Conservation (phyloP, 37 sponge, comb jelly and placozoan genomes). For the Dysidea cf. avara region DNA sequence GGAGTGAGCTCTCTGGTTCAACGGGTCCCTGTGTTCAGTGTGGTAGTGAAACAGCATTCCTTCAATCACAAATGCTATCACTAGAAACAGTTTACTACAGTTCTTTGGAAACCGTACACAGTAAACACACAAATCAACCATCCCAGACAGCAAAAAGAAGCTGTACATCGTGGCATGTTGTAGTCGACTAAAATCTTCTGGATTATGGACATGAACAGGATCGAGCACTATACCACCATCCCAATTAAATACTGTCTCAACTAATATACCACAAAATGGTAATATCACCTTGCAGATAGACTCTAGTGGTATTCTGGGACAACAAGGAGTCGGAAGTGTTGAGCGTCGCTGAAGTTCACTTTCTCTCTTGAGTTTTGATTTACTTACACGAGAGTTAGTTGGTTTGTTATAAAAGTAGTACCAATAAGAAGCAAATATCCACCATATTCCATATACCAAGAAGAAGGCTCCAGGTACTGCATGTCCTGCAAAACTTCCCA, state of each 20-base stretch:
- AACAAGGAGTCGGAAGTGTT: constrained; percentile 42
- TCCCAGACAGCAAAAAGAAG: constrained; percentile 53
- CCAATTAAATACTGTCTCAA: constrained; percentile 5
- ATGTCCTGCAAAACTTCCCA: constrained; percentile 64
- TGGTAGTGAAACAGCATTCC: constrained; percentile 59
- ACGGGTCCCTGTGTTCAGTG: constrained; percentile 7
- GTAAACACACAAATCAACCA: constrained; percentile 38
- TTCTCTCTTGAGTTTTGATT: constrained; percentile 22
- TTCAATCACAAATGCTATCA: constrained; percentile 49
- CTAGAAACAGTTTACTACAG: constrained; percentile 30
- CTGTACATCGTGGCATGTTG: constrained; percentile 66
- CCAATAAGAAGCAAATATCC: constrained; percentile 33
- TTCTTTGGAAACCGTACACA: constrained; percentile 31
- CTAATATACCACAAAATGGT: constrained; percentile 36
- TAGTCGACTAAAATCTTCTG: constrained; percentile 6
- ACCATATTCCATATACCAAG: constrained; percentile 39
- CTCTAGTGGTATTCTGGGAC: constrained; percentile 39
- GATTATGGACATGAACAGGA: constrained; percentile 1
- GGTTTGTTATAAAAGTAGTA: too few species aligned
- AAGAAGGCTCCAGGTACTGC: constrained; percentile 58
- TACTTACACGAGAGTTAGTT: too few species aligned
- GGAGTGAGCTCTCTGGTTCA: constrained; percentile 34
- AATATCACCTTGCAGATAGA: constrained; percentile 45
- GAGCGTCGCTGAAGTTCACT: constrained; percentile 30
- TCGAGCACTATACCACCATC: constrained; percentile 16